Evolutionary conservation across 2,113 vertebrate genomes (phyloP).

Genomic region (Podocnemis expansa): DNA sequence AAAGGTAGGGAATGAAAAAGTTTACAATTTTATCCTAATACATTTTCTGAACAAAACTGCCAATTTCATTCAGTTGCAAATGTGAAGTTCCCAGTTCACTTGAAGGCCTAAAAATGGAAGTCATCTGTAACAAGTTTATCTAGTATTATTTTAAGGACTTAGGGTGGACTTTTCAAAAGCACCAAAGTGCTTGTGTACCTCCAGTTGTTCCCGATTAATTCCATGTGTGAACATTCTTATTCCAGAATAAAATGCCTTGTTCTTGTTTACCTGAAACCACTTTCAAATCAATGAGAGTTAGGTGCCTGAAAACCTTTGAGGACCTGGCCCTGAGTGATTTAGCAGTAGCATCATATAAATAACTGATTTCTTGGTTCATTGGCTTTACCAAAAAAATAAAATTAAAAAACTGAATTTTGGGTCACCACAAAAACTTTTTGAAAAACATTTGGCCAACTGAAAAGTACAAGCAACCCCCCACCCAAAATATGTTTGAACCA

Average conservation of each 20-base stretch:
- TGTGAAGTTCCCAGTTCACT: background rate
- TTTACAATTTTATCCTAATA: background rate
- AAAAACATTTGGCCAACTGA: background rate
- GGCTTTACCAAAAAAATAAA: background rate
- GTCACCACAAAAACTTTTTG: background rate
- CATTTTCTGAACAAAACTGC: background rate
- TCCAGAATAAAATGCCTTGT: background rate
- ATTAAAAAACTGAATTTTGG: background rate
- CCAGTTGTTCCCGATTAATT: background rate
- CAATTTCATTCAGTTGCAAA: background rate
- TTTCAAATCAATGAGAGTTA: background rate
- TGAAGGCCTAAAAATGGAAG: background rate
- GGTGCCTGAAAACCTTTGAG: background rate
- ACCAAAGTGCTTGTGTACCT: background rate
- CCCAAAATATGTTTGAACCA: background rate
- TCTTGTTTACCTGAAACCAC: background rate
- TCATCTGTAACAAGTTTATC: background rate
- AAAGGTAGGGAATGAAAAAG: background rate
- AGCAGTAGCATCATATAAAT: background rate
- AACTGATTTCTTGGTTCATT: background rate
- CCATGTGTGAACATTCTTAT: background rate
- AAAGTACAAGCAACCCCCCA: background rate
- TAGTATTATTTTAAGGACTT: background rate
- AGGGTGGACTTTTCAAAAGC: background rate
- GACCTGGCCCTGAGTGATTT: background rate